Percentiles rank a stretch among this genome's conserved stretches.
These are phyloP conservation scores for Doryteuthis pealeii DNA, from an alignment of 1,140 invertebrate genomes.

Conservation along the genomic window DNA sequence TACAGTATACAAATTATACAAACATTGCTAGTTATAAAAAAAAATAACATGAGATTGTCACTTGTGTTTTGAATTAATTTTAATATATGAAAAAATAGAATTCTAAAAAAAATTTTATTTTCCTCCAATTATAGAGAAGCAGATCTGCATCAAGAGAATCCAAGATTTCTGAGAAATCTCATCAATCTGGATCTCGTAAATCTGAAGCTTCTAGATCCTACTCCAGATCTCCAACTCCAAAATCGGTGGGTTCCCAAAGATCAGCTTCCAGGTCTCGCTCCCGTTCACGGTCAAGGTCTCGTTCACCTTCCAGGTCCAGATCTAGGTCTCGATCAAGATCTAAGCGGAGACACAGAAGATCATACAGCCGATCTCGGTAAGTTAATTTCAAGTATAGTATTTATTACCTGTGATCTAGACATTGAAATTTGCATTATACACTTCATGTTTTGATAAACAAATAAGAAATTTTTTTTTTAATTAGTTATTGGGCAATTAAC, in stretches of 20 bases:
- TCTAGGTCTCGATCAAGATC: conserved; percentile 26
- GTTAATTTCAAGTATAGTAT: no score
- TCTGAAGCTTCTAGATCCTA: not conserved
- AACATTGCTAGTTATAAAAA: no score
- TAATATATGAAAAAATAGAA: no score
- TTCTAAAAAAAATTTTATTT: not conserved
- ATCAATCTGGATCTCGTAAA: conserved; percentile 4
- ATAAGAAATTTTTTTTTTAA: no score
- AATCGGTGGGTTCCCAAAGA: not conserved
- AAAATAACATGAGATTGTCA: no score
- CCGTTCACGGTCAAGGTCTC: not conserved
- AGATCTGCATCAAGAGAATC: not conserved
- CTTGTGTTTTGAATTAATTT: no score
- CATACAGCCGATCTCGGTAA: conserved; percentile 27
- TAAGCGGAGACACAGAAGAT: conserved; percentile 18
- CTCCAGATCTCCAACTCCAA: conserved; percentile 1
- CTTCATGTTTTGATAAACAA: not conserved
- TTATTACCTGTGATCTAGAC: not conserved
- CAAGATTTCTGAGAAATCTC: conserved; percentile 1
- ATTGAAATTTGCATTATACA: not conserved
- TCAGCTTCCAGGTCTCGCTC: conserved; percentile 2
- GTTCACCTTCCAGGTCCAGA: conserved; percentile 25
- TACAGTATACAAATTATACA: no score
- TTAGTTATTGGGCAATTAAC: no score
- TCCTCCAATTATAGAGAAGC: conserved; percentile 1